Evolutionary conservation across 2,113 vertebrate genomes (phyloP), one percentile per base, ranked within the genome.

Genomic region (Alces alces): DNA sequence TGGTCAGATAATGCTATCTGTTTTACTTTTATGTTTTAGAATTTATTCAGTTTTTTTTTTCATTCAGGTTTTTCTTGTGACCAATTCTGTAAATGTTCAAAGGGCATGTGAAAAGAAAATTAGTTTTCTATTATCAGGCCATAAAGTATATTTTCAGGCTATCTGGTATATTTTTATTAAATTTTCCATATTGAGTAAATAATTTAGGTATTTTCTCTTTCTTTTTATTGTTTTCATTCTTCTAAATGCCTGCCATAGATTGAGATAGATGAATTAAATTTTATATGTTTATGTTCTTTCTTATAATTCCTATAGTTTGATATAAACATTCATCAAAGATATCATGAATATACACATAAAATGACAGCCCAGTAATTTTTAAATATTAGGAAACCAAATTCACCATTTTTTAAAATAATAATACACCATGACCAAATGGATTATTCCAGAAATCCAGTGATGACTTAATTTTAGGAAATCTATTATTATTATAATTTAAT

Each of bases 381-480:
- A 86, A 93, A 93, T 89, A 80, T 73, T 83, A 92, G 78, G 36
- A 89, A 92, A 91, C 47, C 36, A 21, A 93, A 93, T 83, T 93
- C 25, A 93, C 76, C 30, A 86, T 85, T 86, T 82, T 79, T 61
- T 58, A 96, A 93, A 92, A 89, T 91, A 96, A 28, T 39, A 91
- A 58, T 23, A 93, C 3, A 89, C 21, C 23, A 85, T 91, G 54
- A 91, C 36, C 39, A 83, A 90, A 79, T 50, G 33, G 15, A 76
- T 97, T 91, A 86, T 94, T 96, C 55, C 39, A 96, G 57, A 47
- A 92, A 97, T 93, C 28, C 45, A 93, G 96, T 50, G 8, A 85
- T 95, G 54, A 97, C 14, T 91, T 90, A 89, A 86, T 93, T 89
- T 93, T 89, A 94, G 25, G 28, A 97, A 92, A 91, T 86, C 30